phyloP scores from a whole-genome alignment of 2,113 vertebrate genomes.

The Rhegmatorhina hoffmannsi region DNA sequence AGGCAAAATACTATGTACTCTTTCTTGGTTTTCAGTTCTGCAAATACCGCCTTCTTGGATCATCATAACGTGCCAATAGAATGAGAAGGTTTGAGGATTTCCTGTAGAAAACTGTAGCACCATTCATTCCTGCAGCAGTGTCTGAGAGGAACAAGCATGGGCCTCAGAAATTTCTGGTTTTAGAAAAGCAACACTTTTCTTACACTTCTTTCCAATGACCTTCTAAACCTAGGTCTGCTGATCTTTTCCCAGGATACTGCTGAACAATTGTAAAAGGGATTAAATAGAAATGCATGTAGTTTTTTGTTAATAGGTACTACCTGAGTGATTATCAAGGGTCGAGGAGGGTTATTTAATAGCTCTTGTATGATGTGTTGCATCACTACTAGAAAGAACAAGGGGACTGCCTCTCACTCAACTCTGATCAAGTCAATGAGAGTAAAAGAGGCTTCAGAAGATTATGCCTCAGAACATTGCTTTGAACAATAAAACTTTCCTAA shows the following conservation, averaged over 20 bases:
- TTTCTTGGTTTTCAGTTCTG: slow-evolving; percentile 28
- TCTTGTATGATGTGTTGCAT: not conserved
- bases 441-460: not conserved
- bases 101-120: slow-evolving; percentile 67
- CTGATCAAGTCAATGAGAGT: not conserved
- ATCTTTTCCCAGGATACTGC: not conserved
- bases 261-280: not conserved
- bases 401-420: not conserved
- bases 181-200: not conserved
- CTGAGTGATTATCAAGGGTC: not conserved
- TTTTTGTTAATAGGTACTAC: not conserved
- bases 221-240: not conserved
- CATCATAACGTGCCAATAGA: slow-evolving; percentile 54
- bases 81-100: slow-evolving; percentile 72
- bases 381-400: not conserved
- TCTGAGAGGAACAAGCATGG: not conserved
- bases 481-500: not conserved
- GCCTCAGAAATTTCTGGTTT: slow-evolving; percentile 6
- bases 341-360: not conserved
- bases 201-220: not conserved
- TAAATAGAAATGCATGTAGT: not conserved
- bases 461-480: not conserved
- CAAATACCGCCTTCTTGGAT: slow-evolving; percentile 14
- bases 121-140: slow-evolving; percentile 60
- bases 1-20: not conserved